Evolutionary conservation across 1,140 invertebrate genomes (phyloP).

Genomic region (Diprion similis): DNA sequence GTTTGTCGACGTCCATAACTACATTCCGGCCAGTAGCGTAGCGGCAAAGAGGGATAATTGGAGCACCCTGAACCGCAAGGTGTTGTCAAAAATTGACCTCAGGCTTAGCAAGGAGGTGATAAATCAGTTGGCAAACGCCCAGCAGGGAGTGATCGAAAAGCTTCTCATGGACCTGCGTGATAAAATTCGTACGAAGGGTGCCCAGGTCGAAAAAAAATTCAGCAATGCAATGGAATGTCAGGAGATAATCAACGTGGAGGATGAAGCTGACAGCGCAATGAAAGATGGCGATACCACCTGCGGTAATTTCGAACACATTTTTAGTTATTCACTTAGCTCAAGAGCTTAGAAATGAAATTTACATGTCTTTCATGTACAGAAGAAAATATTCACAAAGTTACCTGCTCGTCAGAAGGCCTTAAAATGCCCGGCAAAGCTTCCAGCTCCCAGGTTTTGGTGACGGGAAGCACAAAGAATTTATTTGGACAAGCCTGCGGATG

Average conservation of each 20-base stretch:
- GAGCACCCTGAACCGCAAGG: constrained; percentile 73
- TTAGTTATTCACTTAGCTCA: neutral
- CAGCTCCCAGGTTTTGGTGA: neutral
- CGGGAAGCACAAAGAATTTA: constrained; percentile 33
- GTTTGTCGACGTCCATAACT: constrained; percentile 74
- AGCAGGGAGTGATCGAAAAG: constrained; percentile 66
- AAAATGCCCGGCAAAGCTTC: constrained; percentile 22
- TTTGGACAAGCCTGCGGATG: constrained; percentile 33
- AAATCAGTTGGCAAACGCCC: constrained; percentile 65
- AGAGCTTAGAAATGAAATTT: neutral
- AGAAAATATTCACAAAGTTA: neutral
- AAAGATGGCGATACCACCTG: neutral
- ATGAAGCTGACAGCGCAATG: neutral
- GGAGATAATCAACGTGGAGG: neutral
- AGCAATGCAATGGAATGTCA: neutral
- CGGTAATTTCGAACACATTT: neutral
- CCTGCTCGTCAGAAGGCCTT: constrained; percentile 30
- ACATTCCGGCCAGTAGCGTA: constrained; percentile 68
- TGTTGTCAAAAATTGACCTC: constrained; percentile 67
- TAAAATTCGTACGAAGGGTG: constrained; percentile 29
- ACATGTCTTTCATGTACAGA: neutral
- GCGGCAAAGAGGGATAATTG: constrained; percentile 72
- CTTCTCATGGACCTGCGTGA: constrained; percentile 60
- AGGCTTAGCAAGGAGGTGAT: constrained; percentile 63
- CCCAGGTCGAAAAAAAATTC: neutral